These are phyloP conservation scores for Lemur catta DNA, from an alignment of 2,797 vertebrate genomes.

Conservation along the genomic window DNA sequence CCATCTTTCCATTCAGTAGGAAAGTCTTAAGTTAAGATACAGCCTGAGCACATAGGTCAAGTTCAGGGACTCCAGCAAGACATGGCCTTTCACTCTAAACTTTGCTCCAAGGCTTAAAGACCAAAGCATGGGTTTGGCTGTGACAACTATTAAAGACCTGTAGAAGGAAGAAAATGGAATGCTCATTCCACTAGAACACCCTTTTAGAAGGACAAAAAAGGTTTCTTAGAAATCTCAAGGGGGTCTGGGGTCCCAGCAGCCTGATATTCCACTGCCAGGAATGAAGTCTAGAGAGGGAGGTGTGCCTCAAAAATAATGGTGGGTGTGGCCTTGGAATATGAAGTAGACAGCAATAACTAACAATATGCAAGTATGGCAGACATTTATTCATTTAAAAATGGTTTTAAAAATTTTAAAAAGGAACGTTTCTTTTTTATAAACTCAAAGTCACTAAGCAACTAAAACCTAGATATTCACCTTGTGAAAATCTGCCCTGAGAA, in stretches of 20 bases:
- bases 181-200: not conserved
- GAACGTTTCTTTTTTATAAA: not conserved
- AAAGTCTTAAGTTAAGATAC: not conserved
- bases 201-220: not conserved
- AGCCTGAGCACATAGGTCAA: not conserved
- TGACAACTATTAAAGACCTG: not conserved
- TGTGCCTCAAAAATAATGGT: not conserved
- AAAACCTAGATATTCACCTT: not conserved
- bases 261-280: not conserved
- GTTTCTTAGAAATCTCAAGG: not conserved
- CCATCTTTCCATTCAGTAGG: not conserved
- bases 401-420: not conserved
- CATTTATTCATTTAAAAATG: not conserved
- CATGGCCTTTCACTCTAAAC: not conserved
- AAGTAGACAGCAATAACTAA: not conserved
- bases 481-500: not conserved
- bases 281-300: not conserved
- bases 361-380: not conserved
- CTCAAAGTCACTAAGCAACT: not conserved
- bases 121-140: not conserved
- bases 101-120: conserved; percentile 10
- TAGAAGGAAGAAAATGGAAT: not conserved
- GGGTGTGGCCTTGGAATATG: not conserved
- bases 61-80: not conserved
- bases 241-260: not conserved